Evolutionary conservation across 2,113 vertebrate genomes (phyloP).

Genomic region (Pelodiscus sinensis): DNA sequence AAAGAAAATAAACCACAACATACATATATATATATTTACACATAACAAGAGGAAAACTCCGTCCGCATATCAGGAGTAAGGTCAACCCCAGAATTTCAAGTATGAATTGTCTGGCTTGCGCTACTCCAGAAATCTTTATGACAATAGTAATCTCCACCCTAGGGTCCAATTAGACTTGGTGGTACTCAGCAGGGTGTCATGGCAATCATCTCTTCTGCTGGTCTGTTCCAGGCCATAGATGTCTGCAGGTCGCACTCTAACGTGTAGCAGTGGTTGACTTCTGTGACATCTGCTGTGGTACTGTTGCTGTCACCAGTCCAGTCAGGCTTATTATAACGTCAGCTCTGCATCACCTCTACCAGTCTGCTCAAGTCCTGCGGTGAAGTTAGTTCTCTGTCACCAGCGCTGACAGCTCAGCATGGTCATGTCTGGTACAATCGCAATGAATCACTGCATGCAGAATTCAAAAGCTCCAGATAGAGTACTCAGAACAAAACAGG

Average conservation of each 20-base stretch:
- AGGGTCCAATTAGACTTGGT: neutral
- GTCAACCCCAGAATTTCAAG: neutral
- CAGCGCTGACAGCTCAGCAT: neutral
- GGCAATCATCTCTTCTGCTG: neutral
- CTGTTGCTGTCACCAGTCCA: neutral
- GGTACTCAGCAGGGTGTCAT: neutral
- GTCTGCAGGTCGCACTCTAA: neutral
- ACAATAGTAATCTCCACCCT: neutral
- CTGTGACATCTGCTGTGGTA: neutral
- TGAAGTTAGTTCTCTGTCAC: neutral
- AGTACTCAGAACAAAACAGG: neutral
- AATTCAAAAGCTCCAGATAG: neutral
- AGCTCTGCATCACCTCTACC: neutral
- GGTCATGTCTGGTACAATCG: neutral
- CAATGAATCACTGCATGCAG: fast-evolving
- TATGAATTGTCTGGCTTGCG: neutral
- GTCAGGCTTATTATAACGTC: neutral
- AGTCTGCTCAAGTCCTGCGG: neutral
- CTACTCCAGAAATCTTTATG: neutral
- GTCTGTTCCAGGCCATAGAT: neutral
- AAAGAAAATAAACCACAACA: neutral
- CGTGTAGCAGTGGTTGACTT: neutral
- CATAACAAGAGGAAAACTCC: neutral
- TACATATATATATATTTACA: too few species aligned
- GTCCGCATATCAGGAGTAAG: neutral